These are phyloP conservation scores for Diploptera punctata DNA, from an alignment of 2,888 invertebrate genomes.

Conservation along the genomic window DNA sequence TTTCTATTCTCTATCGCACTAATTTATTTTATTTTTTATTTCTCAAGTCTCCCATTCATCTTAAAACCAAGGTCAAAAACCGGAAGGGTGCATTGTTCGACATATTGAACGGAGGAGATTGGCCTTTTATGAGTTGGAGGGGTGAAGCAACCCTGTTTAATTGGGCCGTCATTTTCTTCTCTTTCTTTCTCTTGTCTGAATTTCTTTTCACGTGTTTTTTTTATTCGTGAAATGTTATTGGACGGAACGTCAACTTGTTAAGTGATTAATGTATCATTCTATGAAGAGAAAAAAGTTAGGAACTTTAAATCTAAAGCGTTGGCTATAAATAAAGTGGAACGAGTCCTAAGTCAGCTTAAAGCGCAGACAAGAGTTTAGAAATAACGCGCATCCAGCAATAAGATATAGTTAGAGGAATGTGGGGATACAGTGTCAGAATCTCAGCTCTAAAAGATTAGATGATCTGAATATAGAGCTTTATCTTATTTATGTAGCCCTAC, in stretches of 20 bases:
- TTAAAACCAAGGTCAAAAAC: constrained; percentile 27
- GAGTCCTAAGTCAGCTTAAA: background rate
- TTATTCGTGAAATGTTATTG: constrained; percentile 22
- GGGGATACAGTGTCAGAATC: background rate
- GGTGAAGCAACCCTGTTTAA: constrained; percentile 23
- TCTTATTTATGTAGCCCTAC: too few species aligned
- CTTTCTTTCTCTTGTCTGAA: background rate
- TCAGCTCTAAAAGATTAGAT: background rate
- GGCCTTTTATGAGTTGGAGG: constrained; percentile 1
- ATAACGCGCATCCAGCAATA: background rate
- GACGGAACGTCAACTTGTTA: constrained; percentile 17
- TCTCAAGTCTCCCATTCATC: constrained; percentile 1
- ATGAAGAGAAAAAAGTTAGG: background rate
- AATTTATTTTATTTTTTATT: constrained; percentile 20
- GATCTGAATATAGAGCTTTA: too few species aligned
- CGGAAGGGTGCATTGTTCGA: constrained; percentile 34
- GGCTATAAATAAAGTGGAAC: constrained; percentile 7
- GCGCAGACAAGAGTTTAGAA: constrained; percentile 5
- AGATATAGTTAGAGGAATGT: background rate
- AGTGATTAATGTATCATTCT: constrained; percentile 25
- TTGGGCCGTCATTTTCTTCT: constrained; percentile 21
- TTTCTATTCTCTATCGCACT: constrained; percentile 16
- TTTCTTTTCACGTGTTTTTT: background rate
- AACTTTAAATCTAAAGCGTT: constrained; percentile 12
- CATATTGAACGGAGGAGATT: constrained; percentile 21